These are phyloP conservation scores for Ranitomeya imitator DNA, from an alignment of 2,113 vertebrate species.

Conservation along the genomic window DNA sequence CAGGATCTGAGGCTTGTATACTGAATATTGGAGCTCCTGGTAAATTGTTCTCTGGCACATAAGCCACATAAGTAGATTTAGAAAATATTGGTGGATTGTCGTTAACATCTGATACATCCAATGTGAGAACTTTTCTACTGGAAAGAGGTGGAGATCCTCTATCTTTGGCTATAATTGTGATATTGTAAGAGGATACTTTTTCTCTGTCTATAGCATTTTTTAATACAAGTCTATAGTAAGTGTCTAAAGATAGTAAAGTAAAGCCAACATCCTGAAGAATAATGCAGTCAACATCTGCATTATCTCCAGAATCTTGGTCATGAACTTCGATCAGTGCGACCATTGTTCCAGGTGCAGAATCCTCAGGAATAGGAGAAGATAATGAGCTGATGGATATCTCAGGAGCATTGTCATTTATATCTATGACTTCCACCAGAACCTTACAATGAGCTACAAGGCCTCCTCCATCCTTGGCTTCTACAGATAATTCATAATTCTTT, in stretches of 20 bases:
- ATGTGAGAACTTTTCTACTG: background rate
- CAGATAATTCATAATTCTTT: conserved; percentile 64
- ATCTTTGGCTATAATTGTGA: conserved; percentile 61
- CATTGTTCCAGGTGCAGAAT: conserved; percentile 66
- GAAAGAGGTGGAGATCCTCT: conserved; percentile 47
- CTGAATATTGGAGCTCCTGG: conserved; percentile 53
- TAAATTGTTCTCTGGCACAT: conserved; percentile 54
- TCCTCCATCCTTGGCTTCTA: conserved; percentile 70
- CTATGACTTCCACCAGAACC: background rate
- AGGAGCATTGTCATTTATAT: conserved; percentile 72
- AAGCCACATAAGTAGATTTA: conserved; percentile 34
- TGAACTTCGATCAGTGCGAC: conserved; percentile 75
- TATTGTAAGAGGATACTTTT: conserved; percentile 24
- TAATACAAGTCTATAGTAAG: conserved; percentile 63
- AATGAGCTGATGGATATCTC: conserved; percentile 69
- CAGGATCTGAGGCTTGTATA: conserved; percentile 53
- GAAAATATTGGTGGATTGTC: conserved; percentile 57
- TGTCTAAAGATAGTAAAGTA: conserved; percentile 59
- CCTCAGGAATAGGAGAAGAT: background rate
- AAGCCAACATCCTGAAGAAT: conserved; percentile 61
- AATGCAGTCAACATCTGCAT: conserved; percentile 61
- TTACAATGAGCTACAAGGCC: conserved; percentile 58
- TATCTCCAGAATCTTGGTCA: conserved; percentile 72
- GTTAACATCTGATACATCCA: conserved; percentile 22
- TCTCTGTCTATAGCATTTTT: conserved; percentile 60